These are phyloP conservation scores for Ancistrus triradiatus DNA, from an alignment of 2,113 vertebrate genomes.

Conservation along the genomic window DNA sequence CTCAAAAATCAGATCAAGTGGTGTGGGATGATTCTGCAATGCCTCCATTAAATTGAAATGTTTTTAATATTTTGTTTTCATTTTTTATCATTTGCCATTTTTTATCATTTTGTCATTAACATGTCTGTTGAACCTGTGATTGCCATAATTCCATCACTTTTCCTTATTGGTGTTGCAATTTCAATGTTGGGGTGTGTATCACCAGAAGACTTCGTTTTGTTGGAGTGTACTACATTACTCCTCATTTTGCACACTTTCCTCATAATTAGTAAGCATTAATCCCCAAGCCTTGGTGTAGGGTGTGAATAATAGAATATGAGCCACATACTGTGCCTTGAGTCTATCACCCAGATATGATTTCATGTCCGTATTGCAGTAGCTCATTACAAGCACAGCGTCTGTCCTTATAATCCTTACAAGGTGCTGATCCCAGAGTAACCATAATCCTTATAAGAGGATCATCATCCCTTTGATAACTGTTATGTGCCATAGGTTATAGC, in stretches of 20 bases:
- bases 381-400: neutral
- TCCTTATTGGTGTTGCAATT: too few species aligned
- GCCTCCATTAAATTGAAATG: too few species aligned
- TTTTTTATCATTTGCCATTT: neutral
- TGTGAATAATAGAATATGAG: neutral
- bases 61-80: too few species aligned
- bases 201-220: too few species aligned
- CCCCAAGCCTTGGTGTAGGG: neutral
- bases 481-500: too few species aligned
- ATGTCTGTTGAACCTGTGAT: too few species aligned
- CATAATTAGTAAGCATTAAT: conserved; percentile 8
- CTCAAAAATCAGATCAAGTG: too few species aligned
- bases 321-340: conserved; percentile 1
- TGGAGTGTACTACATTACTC: too few species aligned
- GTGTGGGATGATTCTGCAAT: too few species aligned
- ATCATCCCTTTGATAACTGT: neutral
- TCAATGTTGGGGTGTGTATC: too few species aligned
- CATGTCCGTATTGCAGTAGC: neutral
- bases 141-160: too few species aligned
- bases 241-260: neutral
- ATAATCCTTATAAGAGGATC: neutral
- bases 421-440: neutral
- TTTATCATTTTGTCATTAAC: too few species aligned
- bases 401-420: neutral
- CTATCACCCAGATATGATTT: conserved; percentile 7